Evolutionary conservation across 1,140 invertebrate genomes (phyloP), one percentile per base, ranked within the genome.

Genomic region (Pseudomyrmex dendroicus): DNA sequence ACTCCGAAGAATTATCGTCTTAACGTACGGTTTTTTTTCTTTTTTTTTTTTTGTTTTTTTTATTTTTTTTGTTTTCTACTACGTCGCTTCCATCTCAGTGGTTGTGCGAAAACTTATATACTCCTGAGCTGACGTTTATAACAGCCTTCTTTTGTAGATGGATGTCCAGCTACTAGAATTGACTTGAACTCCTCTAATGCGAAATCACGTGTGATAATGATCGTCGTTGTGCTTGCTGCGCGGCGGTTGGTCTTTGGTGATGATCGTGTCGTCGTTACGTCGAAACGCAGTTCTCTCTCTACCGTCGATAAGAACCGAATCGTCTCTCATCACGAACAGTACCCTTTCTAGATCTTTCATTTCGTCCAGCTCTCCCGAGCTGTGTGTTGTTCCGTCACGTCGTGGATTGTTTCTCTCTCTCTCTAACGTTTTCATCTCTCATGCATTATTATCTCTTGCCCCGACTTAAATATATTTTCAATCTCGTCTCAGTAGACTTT

Each of bases 151-250:
- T 70, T 72, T 35, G 62, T 73, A 84, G 84, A 86, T 77, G 80
- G 64, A 86, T 89, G 82, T 57, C 86, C 86, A 85, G 87, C 86
- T 64, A 74, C 54, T 77, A 72, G 84, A 89, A 89, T 89, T 89
- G 88, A 89, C 88, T 86, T 89, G 67, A 84, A 80, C 67, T 77
- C 73, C 67, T 63, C 77, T 77, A 85, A 46, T 54, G 44, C 13
- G 72, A 44, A 72, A 80, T 77, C 68, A 46, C 83, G 83, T 78
- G 73, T 54, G 76, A 73, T 73, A 72, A 85, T 70, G 87, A 88
- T 88, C 35, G 50, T 52, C 70, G 83, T 88, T 86, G 87, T 88
- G 87, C 86, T 88, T 88, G 86, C 86, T 76, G 56, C 61, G 73
- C 61, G 73, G 76, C 67, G 22, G 76, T 88, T 87, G 86, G 86